phyloP scores from a whole-genome alignment of 2,888 invertebrate genomes.

The Yponomeuta malinellus region DNA sequence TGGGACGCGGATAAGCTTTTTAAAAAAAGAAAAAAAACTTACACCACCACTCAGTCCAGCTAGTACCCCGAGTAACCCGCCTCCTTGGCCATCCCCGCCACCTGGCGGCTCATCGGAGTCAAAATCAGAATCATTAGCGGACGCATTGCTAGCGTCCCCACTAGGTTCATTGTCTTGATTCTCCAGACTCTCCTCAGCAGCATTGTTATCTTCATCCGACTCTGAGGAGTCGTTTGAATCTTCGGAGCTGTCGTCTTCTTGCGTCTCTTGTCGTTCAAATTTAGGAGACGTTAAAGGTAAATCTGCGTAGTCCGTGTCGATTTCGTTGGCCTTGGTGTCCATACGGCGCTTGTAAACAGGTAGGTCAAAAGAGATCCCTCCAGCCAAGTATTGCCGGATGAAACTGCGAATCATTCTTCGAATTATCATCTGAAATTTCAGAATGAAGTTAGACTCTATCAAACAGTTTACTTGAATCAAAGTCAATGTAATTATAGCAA shows the following conservation, averaged over 20 bases:
- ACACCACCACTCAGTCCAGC: conserved; percentile 67
- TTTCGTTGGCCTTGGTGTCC: conserved; percentile 39
- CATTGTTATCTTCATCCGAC: conserved; percentile 24
- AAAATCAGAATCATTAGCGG: conserved; percentile 37
- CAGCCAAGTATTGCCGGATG: not conserved
- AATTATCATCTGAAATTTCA: not conserved
- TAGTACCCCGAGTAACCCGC: conserved; percentile 60
- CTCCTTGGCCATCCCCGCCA: conserved; percentile 63
- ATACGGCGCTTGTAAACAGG: conserved; percentile 32
- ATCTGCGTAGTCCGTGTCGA: conserved; percentile 37
- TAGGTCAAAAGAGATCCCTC: not conserved
- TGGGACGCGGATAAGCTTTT: too few species aligned
- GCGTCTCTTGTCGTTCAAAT: conserved; percentile 44
- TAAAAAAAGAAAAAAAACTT: conserved; percentile 28
- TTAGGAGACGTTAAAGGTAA: conserved; percentile 35
- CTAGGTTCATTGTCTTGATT: conserved; percentile 31
- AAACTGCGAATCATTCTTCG: not conserved
- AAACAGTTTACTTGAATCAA: not conserved
- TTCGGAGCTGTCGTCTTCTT: conserved; percentile 24
- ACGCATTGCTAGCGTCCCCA: conserved; percentile 29
- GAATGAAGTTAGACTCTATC: not conserved
- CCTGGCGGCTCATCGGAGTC: conserved; percentile 59
- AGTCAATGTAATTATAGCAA: not conserved
- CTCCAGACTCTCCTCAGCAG: conserved; percentile 22
- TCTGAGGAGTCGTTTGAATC: conserved; percentile 19